These are phyloP conservation scores for Halesus radiatus DNA, from an alignment of 1,140 invertebrate genomes.

Conservation along the genomic window DNA sequence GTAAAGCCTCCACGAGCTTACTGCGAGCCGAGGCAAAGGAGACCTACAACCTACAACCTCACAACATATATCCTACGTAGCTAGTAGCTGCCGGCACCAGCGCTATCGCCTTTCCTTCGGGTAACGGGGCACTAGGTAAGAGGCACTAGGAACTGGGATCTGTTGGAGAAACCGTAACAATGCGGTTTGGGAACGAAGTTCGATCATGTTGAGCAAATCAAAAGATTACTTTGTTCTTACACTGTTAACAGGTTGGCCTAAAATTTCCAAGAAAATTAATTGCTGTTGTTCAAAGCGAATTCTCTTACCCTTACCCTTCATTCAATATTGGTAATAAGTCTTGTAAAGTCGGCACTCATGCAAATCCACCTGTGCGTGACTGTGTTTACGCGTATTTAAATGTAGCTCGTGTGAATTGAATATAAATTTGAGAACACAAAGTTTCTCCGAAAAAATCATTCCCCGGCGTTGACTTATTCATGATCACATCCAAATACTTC, in stretches of 20 bases:
- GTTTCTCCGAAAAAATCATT: constrained; percentile 3
- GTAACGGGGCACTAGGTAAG: not conserved
- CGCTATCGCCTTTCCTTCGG: no score
- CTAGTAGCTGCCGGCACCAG: no score
- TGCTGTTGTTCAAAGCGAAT: not conserved
- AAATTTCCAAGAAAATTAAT: constrained; percentile 17
- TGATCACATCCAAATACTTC: constrained; percentile 9
- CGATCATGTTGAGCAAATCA: constrained; percentile 41
- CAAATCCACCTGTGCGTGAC: not conserved
- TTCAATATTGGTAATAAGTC: not conserved
- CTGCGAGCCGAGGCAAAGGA: no score
- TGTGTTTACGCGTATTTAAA: not conserved
- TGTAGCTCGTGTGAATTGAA: not conserved
- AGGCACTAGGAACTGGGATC: not conserved
- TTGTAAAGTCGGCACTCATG: not conserved
- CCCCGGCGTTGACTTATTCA: constrained; percentile 22
- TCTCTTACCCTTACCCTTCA: not conserved
- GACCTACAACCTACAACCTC: not conserved
- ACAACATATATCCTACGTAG: not conserved
- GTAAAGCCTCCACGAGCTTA: not conserved
- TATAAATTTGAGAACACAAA: constrained; percentile 2
- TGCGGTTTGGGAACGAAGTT: constrained; percentile 29
- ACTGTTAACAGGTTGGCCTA: constrained; percentile 26
- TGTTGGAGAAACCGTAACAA: constrained; percentile 18
- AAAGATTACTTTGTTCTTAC: constrained; percentile 34